Evolutionary conservation across 2,797 vertebrate genomes (phyloP).

Genomic region (Coregonus suidteri): DNA sequence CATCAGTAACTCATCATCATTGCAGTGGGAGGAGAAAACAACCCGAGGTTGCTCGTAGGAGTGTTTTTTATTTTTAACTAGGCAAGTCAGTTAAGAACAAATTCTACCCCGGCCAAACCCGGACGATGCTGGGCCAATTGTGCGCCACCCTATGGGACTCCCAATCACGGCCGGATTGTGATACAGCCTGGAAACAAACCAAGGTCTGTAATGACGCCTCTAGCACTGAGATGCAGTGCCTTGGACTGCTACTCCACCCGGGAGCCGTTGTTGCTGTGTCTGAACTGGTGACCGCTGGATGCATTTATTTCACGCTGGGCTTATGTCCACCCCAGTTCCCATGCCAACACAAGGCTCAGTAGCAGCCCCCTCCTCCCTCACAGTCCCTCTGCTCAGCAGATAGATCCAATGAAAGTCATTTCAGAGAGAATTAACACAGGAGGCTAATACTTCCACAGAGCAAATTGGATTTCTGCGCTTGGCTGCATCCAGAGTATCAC

Average conservation of each 20-base stretch:
- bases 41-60: background rate
- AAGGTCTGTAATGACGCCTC: too few relatives aligned
- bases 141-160: too few relatives aligned
- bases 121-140: too few relatives aligned
- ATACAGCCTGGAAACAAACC: too few relatives aligned
- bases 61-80: background rate
- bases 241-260: too few relatives aligned
- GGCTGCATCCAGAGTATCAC: conserved; percentile 56
- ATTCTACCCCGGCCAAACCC: too few relatives aligned
- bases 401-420: conserved; percentile 59
- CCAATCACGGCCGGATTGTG: too few relatives aligned
- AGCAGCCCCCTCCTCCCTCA: conserved; percentile 5
- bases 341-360: background rate
- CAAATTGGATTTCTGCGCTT: conserved; percentile 67
- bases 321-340: conserved; percentile 1
- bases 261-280: background rate
- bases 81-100: too few relatives aligned
- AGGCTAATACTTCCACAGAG: conserved; percentile 56
- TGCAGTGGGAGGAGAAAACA: background rate
- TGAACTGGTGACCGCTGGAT: background rate
- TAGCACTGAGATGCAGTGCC: too few relatives aligned
- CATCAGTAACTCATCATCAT: background rate
- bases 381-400: conserved; percentile 11
- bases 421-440: conserved; percentile 62
- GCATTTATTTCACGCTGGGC: background rate